Base-by-base conservation (phyloP, 2,888 invertebrate genomes). In the Drosophila seclusa region DNA sequence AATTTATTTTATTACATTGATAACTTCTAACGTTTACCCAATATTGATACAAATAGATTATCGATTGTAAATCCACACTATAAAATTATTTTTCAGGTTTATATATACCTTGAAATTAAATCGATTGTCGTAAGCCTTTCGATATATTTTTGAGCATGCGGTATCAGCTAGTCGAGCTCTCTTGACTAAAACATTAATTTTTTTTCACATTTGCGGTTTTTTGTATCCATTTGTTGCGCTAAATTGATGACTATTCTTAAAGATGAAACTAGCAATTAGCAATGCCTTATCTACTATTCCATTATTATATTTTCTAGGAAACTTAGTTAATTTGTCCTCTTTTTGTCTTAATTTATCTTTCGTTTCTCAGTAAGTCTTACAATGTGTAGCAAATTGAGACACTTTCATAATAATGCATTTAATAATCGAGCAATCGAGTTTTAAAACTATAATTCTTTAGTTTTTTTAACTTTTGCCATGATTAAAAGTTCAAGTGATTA, bases 171-270 rank as follows among this genome's bases (percentile, higher is more conserved):
- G 8, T 18, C 18, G 1, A 18, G 18, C 18, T 18, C 38, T 18
- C 1, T 18, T 18, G 36, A 7, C 7, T 3, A 38, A 18, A 18
- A 18, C 7, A 18, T 38, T n/a, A 10, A 4, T 40, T 10, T 10
- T 38, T 24, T 8, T 32, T 11, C 48, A 34, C 11, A 1, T 60
- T 2, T 65, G 45, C 38, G 59, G 32, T 45, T 65, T 45, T 36
- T 42, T 48, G 76, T 76, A 31, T 53, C 34, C 31, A n/a, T 34
- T 68, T 66, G 68, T 80, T 61, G 61, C 49, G 52, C 73, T 71
- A 55, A 67, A 77, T 77, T 78, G 71, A 29, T 45, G 32, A 36
- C 40, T 58, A 60, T 76, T 76, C 40, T 50, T 50, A 38, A 31
- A 54, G 45, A 0, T 18, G n/a, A 40, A 55, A 8, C 27, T 36